Evolutionary conservation across 2,797 vertebrate species (phyloP), one percentile per base, ranked within the genome.

Genomic region (Hapalemur alaotrensis): DNA sequence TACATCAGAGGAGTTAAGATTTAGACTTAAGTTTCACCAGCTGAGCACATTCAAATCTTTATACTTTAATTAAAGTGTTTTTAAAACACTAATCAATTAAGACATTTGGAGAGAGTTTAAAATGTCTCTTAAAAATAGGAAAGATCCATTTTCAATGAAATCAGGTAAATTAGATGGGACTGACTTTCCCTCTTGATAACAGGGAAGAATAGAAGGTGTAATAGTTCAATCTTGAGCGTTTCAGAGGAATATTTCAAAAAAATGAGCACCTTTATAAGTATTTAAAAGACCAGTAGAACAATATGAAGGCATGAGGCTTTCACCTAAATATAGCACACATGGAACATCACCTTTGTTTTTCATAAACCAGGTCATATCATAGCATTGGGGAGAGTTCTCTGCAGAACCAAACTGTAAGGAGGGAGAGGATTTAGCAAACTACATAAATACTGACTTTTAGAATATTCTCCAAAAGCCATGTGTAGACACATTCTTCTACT

Each of bases 61-160:
- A 20, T 9, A 41, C n/a, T 38, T 76, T 69, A 73, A 84, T 70
- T 32, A 75, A 96, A 79, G 32, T 87, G 28, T 63, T 95, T 85
- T 82, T 48, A 72, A 85, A 73, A 79, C 11, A 80, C 35, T 46
- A 54, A 89, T 85, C 89, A 87, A 38, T 82, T 84, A 94, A 94
- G 63, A 75, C 18, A 28, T 35, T 41, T 87, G 50, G 88, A 80
- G 73, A 65, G 22, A 73, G 2, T 65, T 57, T 79, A 38, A 79
- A 79, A 79, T 54, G 50, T 79, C 76, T 79, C 82, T 89, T 76
- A 43, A 88, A 89, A 95, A 70, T 18, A 18, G 7, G 25, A 96
- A 87, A 57, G 89, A 52, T 3, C 23, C 5, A 46, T 83, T 94
- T 93, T 75, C 35, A 91, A 1, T 41, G 48, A 63, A 88, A 69